Percentiles rank a stretch among this genome's conserved stretches.
phyloP scores from a whole-genome alignment of 1,140 invertebrate genomes.

The Heliconius congener region DNA sequence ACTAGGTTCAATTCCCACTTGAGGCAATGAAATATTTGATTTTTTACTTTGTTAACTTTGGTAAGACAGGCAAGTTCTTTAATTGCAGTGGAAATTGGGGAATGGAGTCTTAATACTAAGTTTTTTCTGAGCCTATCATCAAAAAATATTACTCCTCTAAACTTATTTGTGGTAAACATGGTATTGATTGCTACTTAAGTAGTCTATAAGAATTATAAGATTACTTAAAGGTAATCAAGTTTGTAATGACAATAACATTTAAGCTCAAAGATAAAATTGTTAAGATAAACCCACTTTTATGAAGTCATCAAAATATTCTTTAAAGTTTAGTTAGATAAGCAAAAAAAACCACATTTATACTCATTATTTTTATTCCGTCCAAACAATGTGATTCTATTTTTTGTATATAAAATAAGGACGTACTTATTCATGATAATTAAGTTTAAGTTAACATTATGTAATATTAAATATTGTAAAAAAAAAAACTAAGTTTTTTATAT shows the following conservation, averaged over 20 bases:
- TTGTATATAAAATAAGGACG: neutral
- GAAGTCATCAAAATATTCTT: neutral
- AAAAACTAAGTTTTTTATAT: constrained; percentile 32
- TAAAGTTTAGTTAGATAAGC: constrained; percentile 9
- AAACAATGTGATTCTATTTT: constrained; percentile 25
- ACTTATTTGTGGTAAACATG: too few relatives aligned
- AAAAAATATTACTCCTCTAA: too few relatives aligned
- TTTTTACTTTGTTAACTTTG: neutral
- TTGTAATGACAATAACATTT: neutral
- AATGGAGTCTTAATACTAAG: too few relatives aligned
- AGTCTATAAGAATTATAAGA: neutral
- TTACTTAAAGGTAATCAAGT: neutral
- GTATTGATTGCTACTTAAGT: neutral
- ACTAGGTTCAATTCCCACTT: too few relatives aligned
- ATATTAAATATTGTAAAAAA: constrained; percentile 6
- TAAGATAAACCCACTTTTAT: neutral
- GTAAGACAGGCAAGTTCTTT: too few relatives aligned
- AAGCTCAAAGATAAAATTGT: neutral
- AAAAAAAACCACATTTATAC: constrained; percentile 2
- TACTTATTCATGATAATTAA: neutral
- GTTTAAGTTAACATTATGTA: neutral
- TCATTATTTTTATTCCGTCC: constrained; percentile 21
- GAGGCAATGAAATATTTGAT: neutral
- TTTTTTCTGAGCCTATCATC: too few relatives aligned
- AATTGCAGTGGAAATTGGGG: too few relatives aligned